A percentile compares a stretch with the other conserved stretches of the same genome.
Evolutionary conservation across 2,888 invertebrate genomes (phyloP).

Genomic region (Drosophila maculinotata): DNA sequence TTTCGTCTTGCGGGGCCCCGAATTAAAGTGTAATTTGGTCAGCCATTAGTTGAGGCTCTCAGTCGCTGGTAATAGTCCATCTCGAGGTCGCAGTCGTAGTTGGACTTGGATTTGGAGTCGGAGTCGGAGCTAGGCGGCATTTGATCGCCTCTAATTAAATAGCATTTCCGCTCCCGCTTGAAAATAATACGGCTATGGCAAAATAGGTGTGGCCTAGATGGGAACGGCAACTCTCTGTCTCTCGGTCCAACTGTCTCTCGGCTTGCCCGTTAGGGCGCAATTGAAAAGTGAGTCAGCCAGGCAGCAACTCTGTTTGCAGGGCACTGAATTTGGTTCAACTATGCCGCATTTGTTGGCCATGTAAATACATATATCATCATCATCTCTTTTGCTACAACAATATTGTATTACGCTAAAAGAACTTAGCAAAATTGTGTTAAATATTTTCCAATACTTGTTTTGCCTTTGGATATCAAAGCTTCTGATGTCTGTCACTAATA

Average conservation of each 20-base stretch:
- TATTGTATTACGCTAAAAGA: conserved; percentile 7
- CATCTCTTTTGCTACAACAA: too few species aligned
- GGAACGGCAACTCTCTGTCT: conserved; percentile 34
- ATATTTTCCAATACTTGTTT: too few species aligned
- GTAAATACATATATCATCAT: too few species aligned
- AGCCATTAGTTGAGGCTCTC: conserved; percentile 63
- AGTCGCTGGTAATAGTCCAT: conserved; percentile 35
- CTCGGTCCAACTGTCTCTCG: conserved; percentile 8
- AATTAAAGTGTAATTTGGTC: conserved; percentile 81
- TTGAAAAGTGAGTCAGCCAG: conserved; percentile 22
- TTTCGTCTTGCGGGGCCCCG: conserved; percentile 59
- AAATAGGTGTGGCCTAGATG: conserved; percentile 67
- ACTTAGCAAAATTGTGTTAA: background rate
- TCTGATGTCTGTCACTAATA: too few species aligned
- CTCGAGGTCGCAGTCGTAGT: conserved; percentile 31
- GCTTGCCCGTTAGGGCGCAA: conserved; percentile 19
- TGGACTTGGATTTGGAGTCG: conserved; percentile 7
- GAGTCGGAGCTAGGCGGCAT: conserved; percentile 57
- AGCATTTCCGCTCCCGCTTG: conserved; percentile 74
- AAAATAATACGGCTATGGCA: conserved; percentile 66
- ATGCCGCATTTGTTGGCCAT: conserved; percentile 33
- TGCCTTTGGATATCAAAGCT: background rate
- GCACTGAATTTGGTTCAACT: conserved; percentile 17
- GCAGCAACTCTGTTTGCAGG: conserved; percentile 14
- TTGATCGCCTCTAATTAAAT: conserved; percentile 80